Evolutionary conservation across 2,888 invertebrate species (phyloP).

Genomic region (Philopedon plagiatum): DNA sequence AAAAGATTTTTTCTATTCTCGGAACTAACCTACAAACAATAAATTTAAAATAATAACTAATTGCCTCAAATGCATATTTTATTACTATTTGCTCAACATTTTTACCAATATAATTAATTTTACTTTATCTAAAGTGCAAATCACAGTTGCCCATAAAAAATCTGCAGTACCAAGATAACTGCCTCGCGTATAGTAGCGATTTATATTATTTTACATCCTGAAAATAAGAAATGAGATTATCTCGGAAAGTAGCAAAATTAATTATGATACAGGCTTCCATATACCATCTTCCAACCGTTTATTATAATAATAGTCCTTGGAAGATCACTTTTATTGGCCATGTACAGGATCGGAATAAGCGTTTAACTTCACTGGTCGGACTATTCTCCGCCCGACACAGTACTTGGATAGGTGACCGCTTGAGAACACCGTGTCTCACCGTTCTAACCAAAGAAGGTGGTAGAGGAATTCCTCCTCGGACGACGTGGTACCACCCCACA

Average conservation of each 20-base stretch:
- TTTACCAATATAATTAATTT: constrained; percentile 16
- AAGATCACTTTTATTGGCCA: constrained; percentile 16
- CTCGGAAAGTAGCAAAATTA: constrained; percentile 44
- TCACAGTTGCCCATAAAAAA: constrained; percentile 11
- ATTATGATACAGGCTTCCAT: constrained; percentile 45
- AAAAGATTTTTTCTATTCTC: too few relatives aligned
- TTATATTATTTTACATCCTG: constrained; percentile 47
- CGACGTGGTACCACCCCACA: too few relatives aligned
- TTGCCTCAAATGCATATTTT: background rate
- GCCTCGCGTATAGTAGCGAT: constrained; percentile 42
- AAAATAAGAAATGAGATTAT: constrained; percentile 47
- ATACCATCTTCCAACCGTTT: constrained; percentile 40
- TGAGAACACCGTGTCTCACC: too few relatives aligned
- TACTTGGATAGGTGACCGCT: too few relatives aligned
- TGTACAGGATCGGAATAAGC: background rate
- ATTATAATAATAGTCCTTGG: constrained; percentile 38
- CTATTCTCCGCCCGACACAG: too few relatives aligned
- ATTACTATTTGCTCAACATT: constrained; percentile 16
- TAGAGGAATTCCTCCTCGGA: too few relatives aligned
- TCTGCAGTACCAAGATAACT: constrained; percentile 2
- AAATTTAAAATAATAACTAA: too few relatives aligned
- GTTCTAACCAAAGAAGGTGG: too few relatives aligned
- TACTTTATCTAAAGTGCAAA: constrained; percentile 12
- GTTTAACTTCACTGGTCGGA: too few relatives aligned
- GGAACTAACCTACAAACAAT: too few relatives aligned